phyloP scores from a whole-genome alignment of 1,140 invertebrate species.

The Zaprionus taronus region DNA sequence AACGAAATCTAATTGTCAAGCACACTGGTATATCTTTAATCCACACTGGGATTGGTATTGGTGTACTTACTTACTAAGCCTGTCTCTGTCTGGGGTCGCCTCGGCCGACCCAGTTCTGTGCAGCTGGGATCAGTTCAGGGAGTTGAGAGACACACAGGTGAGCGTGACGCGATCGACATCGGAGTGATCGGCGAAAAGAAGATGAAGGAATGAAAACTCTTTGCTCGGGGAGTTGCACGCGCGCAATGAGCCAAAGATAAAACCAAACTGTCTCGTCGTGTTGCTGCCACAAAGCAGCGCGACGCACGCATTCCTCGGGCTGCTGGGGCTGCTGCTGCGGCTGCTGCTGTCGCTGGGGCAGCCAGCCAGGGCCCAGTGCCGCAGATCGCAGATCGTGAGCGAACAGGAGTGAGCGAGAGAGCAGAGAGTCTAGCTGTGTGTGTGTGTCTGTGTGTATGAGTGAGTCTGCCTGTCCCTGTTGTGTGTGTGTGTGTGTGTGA shows the following conservation, averaged over 20 bases:
- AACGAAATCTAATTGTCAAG: not conserved
- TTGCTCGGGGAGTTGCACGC: conserved; percentile 66
- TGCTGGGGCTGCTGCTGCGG: conserved; percentile 26
- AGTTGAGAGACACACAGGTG: not conserved
- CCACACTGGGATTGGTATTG: not conserved
- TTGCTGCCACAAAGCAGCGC: conserved; percentile 30
- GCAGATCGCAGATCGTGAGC: conserved; percentile 49
- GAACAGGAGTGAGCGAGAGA: conserved; percentile 61
- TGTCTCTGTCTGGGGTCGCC: not conserved
- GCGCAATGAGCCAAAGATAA: conserved; percentile 77
- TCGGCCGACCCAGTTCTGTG: not conserved
- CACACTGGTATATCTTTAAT: not conserved
- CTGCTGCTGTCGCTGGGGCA: conserved; percentile 23
- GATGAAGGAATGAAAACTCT: conserved; percentile 24
- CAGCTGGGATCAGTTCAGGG: not conserved
- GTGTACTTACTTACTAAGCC: not conserved
- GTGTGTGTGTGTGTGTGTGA: conserved; percentile 33
- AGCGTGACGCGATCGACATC: conserved; percentile 3
- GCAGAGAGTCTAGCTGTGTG: conserved; percentile 1
- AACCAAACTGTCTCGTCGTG: conserved; percentile 76
- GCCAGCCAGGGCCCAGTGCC: conserved; percentile 33
- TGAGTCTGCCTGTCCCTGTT: conserved; percentile 35
- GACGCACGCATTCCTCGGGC: conserved; percentile 60
- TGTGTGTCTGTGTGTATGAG: conserved; percentile 9
- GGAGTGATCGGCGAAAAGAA: not conserved